These are phyloP conservation scores for Leucopternis melanops DNA, from an alignment of 2,113 vertebrate genomes.

Conservation along the genomic window DNA sequence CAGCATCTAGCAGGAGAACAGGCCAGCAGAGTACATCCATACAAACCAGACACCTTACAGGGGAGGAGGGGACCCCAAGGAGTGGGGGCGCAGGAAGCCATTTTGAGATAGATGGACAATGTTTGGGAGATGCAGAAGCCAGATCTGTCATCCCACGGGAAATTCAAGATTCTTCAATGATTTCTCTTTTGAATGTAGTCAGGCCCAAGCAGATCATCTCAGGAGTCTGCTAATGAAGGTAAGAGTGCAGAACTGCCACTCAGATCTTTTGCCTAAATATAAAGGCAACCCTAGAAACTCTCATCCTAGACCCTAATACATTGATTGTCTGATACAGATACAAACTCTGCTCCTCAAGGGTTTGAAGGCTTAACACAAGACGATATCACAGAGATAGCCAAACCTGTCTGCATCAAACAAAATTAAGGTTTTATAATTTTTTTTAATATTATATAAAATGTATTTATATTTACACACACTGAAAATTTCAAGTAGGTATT, in stretches of 20 bases:
- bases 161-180: background rate
- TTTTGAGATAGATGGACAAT: background rate
- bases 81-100: too few species aligned
- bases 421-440: background rate
- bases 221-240: background rate
- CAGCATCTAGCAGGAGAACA: background rate
- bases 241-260: background rate
- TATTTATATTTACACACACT: background rate
- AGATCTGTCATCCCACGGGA: background rate
- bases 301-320: background rate
- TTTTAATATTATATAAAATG: background rate
- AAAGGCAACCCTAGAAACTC: background rate
- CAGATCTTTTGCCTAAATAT: background rate
- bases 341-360: background rate
- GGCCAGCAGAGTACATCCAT: background rate
- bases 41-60: background rate
- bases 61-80: too few species aligned
- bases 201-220: background rate
- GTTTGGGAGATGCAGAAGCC: background rate
- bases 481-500: background rate
- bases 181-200: background rate
- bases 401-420: background rate
- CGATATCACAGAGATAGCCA: background rate
- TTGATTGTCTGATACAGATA: background rate
- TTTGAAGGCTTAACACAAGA: background rate